phyloP scores from a whole-genome alignment of 1,140 invertebrate species.

The Lasioglossum baleicum region DNA sequence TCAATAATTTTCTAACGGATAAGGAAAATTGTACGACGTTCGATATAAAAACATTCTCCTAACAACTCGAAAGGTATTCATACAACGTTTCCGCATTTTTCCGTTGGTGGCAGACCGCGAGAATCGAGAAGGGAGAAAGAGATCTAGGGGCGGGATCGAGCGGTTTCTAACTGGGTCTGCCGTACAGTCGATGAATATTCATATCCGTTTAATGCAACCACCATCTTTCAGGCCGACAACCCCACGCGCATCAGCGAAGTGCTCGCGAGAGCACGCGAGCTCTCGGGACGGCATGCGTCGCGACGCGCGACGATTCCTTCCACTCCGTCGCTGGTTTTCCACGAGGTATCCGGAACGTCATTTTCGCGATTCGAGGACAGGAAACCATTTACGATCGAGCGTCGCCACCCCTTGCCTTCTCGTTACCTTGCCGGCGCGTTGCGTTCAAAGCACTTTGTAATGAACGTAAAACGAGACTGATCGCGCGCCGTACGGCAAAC shows the following conservation, averaged over 20 bases:
- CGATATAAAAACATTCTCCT: not conserved
- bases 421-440: not conserved
- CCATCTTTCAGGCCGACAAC: not conserved
- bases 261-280: no score
- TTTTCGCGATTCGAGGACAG: constrained; percentile 15
- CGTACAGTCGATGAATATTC: constrained; percentile 30
- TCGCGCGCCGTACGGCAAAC: not conserved
- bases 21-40: no score
- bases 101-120: not conserved
- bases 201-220: constrained; percentile 20
- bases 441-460: constrained; percentile 29
- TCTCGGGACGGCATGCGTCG: no score
- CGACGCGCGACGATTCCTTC: not conserved
- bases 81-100: not conserved
- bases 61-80: no score
- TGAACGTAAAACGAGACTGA: constrained; percentile 25
- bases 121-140: not conserved
- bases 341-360: constrained; percentile 11
- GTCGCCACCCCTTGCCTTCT: not conserved
- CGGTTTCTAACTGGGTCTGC: not conserved
- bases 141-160: not conserved
- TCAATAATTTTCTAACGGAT: no score
- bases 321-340: not conserved
- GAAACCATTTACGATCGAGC: constrained; percentile 25
- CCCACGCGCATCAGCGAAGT: no score